These are phyloP conservation scores for Capitella teleta DNA, from an alignment of 1,140 invertebrate genomes.

Conservation along the genomic window DNA sequence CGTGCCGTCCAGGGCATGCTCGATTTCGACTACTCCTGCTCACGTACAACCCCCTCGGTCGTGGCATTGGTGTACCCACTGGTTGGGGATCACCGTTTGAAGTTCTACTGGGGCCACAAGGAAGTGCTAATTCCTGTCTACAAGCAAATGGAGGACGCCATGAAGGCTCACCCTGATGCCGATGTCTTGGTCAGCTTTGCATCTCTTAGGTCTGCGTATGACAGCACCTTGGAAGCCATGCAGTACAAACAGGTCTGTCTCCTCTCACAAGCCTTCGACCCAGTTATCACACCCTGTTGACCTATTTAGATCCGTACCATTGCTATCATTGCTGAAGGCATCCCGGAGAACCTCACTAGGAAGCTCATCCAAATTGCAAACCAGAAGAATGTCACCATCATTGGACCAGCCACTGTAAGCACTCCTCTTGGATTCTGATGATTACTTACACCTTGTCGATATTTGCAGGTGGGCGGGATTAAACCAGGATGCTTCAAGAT, in stretches of 20 bases:
- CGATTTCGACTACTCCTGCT: slow-evolving; percentile 98
- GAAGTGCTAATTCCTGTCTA: slow-evolving; percentile 93
- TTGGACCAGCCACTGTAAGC: slow-evolving; percentile 94
- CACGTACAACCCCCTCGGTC: slow-evolving; percentile 65
- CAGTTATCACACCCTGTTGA: background rate
- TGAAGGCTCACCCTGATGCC: slow-evolving; percentile 87
- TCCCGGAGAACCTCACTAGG: slow-evolving; percentile 94
- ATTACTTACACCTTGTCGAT: background rate
- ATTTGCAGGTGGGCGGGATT: slow-evolving; percentile 57
- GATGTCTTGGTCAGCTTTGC: slow-evolving; percentile 98
- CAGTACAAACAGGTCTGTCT: slow-evolving; percentile 64
- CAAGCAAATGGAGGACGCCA: slow-evolving; percentile 93
- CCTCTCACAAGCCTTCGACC: too few relatives aligned
- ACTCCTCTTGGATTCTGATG: background rate
- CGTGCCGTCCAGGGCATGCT: slow-evolving; percentile 95
- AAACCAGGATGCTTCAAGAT: slow-evolving; percentile 99
- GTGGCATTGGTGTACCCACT: slow-evolving; percentile 95
- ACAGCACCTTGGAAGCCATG: slow-evolving; percentile 88
- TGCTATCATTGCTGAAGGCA: slow-evolving; percentile 98
- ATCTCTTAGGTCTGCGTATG: slow-evolving; percentile 92
- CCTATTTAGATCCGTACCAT: slow-evolving; percentile 70
- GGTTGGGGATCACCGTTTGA: slow-evolving; percentile 91
- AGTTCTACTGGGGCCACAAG: slow-evolving; percentile 99
- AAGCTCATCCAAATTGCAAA: slow-evolving; percentile 81
- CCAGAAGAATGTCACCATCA: slow-evolving; percentile 71